Base-by-base conservation (phyloP, 2,888 invertebrate genomes). In the Tridacna gigas region DNA sequence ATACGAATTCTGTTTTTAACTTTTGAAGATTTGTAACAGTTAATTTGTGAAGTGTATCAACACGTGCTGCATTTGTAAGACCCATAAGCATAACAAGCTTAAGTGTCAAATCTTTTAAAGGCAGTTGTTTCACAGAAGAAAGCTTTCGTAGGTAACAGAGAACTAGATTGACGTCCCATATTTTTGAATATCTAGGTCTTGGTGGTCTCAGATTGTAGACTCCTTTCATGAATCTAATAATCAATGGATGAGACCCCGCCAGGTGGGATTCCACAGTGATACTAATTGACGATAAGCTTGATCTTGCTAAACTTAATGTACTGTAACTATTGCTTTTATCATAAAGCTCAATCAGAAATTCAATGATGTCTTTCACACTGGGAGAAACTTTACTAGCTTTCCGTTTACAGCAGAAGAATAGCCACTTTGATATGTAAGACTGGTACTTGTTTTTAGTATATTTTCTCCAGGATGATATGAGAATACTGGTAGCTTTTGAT, bases 21-120 rank as follows among this genome's bases (percentile, higher is more conserved):
- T n/a, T n/a, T n/a, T 13, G 22, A 20, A 61, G 18, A 61, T 61
- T 61, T 61, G 61, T 61, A 61, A 61, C 22, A 13, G n/a, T n/a
- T 22, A 61, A 61, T 13, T 61, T 61, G n/a, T 20, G 9, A 11
- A 61, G n/a, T 61, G 61, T 20, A 61, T 61, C 61, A 13, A 51
- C 51, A 51, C 51, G 51, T 13, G 67, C 26, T 48, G 71, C 77
- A 69, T 69, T 67, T 26, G 26, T 60, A 51, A 82, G 65, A 22
- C 51, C 77, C 22, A 82, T 82, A 15, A 77, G 66, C 81, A 82
- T 82, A 25, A 67, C 77, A 22, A 77, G 48, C 60, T 82, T 82
- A 15, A 78, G 60, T 48, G 69, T 82, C 60, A 82, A 69, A 60
- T 82, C 65, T 82, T 82, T 75, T 51, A 65, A 18, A 65, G 74